Percentiles rank a stretch among this genome's conserved stretches.
These are phyloP conservation scores for Mus spretus DNA, from an alignment of 2,797 vertebrate species.

Conservation along the genomic window DNA sequence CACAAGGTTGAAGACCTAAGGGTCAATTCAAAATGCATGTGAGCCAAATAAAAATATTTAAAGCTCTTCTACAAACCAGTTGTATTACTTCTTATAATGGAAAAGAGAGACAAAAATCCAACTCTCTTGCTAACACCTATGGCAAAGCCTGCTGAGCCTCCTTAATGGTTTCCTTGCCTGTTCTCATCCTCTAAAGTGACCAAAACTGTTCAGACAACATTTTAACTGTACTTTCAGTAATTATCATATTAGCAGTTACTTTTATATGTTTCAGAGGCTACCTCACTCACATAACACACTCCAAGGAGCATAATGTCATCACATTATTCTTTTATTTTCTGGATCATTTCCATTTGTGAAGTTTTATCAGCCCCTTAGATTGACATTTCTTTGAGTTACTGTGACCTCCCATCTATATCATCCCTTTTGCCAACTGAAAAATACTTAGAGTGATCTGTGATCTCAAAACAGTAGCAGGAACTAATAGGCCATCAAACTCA, in stretches of 20 bases:
- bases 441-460: background rate
- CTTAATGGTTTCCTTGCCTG: background rate
- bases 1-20: background rate
- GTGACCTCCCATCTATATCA: rapidly evolving
- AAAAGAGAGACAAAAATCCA: too few species aligned
- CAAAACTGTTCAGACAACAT: background rate
- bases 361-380: background rate
- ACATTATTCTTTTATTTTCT: background rate
- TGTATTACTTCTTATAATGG: too few species aligned
- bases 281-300: background rate
- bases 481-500: too few species aligned
- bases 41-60: background rate
- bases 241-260: background rate
- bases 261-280: background rate
- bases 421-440: background rate
- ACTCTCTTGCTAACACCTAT: too few species aligned
- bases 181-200: background rate
- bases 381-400: background rate
- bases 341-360: background rate
- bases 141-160: background rate
- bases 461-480: too few species aligned
- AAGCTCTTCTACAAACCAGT: background rate
- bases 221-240: background rate
- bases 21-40: background rate
- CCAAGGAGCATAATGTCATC: background rate